Evolutionary conservation across 1,140 invertebrate genomes (phyloP).

Genomic region (Bombus pascuorum): DNA sequence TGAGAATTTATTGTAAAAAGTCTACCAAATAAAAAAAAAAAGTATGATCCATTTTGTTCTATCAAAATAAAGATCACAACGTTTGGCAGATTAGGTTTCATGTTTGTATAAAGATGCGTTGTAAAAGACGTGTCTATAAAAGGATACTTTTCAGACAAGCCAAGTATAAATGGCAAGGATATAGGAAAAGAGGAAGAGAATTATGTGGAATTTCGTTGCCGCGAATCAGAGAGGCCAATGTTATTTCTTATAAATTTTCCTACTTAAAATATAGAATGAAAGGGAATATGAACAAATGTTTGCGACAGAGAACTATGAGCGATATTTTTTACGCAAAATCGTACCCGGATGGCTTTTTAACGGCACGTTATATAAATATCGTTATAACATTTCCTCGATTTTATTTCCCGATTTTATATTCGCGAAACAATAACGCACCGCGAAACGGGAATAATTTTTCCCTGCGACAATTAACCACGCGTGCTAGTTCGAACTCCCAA

Average conservation of each 20-base stretch:
- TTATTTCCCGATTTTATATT: background rate
- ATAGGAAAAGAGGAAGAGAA: background rate
- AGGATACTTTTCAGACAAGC: too few relatives aligned
- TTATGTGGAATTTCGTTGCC: background rate
- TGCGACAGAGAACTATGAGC: background rate
- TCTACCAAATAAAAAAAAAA: too few relatives aligned
- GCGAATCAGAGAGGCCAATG: rapidly evolving
- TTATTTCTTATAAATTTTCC: background rate
- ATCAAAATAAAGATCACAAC: too few relatives aligned
- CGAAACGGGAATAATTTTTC: conserved; percentile 2
- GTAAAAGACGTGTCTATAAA: too few relatives aligned
- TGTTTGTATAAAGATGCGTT: too few relatives aligned
- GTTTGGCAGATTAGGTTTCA: too few relatives aligned
- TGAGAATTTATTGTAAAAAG: too few relatives aligned
- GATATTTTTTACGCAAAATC: background rate
- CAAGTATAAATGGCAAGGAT: too few relatives aligned
- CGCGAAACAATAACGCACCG: background rate
- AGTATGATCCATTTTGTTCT: too few relatives aligned
- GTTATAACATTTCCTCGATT: conserved; percentile 10
- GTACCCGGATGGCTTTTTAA: background rate
- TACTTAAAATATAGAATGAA: background rate
- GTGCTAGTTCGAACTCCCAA: background rate
- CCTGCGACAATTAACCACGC: background rate
- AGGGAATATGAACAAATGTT: background rate
- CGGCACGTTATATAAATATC: conserved; percentile 5